Conservation (phyloP, 2,797 vertebrate genomes). For the Pagetopsis macropterus region DNA sequence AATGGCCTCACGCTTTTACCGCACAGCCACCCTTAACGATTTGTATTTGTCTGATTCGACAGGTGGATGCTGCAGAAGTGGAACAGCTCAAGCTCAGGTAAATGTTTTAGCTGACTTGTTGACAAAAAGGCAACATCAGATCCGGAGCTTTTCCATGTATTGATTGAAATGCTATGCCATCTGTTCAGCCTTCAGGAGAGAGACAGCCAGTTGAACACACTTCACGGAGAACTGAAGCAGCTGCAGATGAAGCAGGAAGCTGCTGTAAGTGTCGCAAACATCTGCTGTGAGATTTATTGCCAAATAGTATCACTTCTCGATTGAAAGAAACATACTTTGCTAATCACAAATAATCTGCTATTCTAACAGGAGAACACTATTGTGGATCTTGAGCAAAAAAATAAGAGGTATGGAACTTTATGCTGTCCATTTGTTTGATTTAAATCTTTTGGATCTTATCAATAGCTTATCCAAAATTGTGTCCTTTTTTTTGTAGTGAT, state of each 20-base stretch:
- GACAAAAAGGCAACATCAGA: not conserved
- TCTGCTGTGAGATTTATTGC: constrained; percentile 5
- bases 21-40: not conserved
- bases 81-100: constrained; percentile 86
- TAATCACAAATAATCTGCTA: constrained; percentile 27
- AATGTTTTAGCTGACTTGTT: constrained; percentile 24
- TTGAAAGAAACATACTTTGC: not conserved
- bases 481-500: constrained; percentile 53
- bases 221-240: constrained; percentile 74
- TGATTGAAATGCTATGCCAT: not conserved
- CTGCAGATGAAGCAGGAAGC: constrained; percentile 67
- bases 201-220: constrained; percentile 62
- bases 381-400: constrained; percentile 62
- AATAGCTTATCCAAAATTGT: not conserved
- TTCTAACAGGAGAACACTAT: constrained; percentile 65
- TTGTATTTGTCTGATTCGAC: constrained; percentile 62
- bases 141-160: constrained; percentile 1
- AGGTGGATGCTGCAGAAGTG: constrained; percentile 79
- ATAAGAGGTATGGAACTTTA: constrained; percentile 60
- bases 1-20: not conserved
- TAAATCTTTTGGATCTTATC: not conserved
- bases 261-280: constrained; percentile 58
- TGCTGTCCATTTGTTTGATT: not conserved
- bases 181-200: constrained; percentile 72
- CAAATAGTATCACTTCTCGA: constrained; percentile 13